Base-by-base conservation (phyloP, 2,797 vertebrate genomes). In the Notolepis coatsorum region DNA sequence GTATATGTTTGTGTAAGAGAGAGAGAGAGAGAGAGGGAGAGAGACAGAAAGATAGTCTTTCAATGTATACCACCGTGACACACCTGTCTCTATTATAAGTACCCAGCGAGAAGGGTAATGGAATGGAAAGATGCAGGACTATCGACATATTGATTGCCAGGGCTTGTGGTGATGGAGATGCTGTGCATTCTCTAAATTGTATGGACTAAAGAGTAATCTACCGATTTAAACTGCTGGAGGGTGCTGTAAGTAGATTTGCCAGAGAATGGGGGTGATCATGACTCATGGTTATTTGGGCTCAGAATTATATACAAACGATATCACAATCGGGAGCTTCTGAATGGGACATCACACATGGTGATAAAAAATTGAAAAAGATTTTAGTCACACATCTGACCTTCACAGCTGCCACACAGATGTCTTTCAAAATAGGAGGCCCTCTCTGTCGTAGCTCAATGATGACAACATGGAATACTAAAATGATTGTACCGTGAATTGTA, bases 121-220 rank as follows among this genome's bases (percentile, higher is more conserved):
- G 63, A 59, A 71, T 38, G 73, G 68, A 77, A 80, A 79, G 75
- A 75, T 74, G 77, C 67, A 54, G 65, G 60, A 53, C 78, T 82
- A 86, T 88, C 61, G 82, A 79, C 68, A 25, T 86, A 89, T 87
- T 80, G 88, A 90, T 89, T 81, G 58, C 62, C 61, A 69, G 73
- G 59, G 74, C 79, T 65, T 2, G 52, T 8, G 2, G 59, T 75
- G 68, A 86, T 84, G 78, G 74, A 82, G 86, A 80, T 23, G 64
- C 72, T 68, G 27, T 50, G 68, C 80, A 68, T 80, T 81, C 69
- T 70, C 74, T 78, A 83, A 85, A 85, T 68, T 77, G 68, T 84
- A 77, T 70, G 50, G 83, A 82, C 81, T 77, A 75, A 84, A 76
- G 81, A 85, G 72, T 86, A 86, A 89, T 90, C 81, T 84, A 79